These are phyloP conservation scores for Eubucco bourcierii DNA, from an alignment of 2,113 vertebrate species.

Conservation along the genomic window DNA sequence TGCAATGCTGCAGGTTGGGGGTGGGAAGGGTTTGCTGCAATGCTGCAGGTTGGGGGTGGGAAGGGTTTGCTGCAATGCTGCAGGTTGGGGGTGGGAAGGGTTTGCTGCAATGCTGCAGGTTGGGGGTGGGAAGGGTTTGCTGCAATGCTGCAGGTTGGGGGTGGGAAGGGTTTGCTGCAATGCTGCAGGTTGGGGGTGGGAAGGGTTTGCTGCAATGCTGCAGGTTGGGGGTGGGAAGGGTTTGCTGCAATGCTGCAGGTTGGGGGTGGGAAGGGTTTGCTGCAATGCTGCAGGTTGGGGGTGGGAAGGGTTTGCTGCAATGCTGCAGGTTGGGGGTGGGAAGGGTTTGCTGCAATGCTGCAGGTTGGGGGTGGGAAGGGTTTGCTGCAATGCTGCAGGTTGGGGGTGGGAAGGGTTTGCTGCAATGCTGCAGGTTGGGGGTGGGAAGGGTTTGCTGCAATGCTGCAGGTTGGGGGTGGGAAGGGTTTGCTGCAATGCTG, in stretches of 20 bases:
- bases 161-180: not conserved
- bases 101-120: not conserved
- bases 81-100: too few relatives aligned
- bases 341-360: too few relatives aligned
- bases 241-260: not conserved
- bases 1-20: not conserved
- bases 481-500: too few relatives aligned
- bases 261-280: not conserved
- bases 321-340: not conserved
- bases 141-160: not conserved
- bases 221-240: too few relatives aligned
- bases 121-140: not conserved
- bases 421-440: not conserved
- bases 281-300: not conserved
- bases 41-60: too few relatives aligned
- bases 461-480: not conserved
- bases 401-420: not conserved
- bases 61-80: not conserved
- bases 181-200: too few relatives aligned
- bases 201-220: not conserved
- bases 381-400: too few relatives aligned
- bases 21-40: not conserved
- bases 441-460: too few relatives aligned
- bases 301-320: not conserved
- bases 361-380: not conserved